A percentile compares a stretch with the other conserved stretches of the same genome.
Conservation (phyloP, 2,888 invertebrate genomes). For the Rhagonycha lutea region DNA sequence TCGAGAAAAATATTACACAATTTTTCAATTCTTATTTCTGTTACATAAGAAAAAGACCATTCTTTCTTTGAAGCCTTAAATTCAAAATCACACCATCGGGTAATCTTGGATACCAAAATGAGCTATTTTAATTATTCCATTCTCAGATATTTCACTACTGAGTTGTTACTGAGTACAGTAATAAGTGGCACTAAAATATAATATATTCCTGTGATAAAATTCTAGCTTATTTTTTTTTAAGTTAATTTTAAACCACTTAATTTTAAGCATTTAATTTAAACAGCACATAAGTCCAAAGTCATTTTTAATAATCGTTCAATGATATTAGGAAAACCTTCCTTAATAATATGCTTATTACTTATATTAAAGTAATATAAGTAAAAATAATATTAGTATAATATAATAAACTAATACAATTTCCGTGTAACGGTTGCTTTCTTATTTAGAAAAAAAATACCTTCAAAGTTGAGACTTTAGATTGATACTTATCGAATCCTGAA, state of each 20-base stretch:
- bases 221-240: background rate
- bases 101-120: background rate
- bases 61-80: background rate
- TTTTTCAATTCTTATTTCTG: background rate
- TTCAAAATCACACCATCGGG: background rate
- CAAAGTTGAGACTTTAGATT: background rate
- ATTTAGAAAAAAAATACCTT: background rate
- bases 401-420: too few relatives aligned
- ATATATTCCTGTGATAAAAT: background rate
- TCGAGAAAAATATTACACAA: background rate
- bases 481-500: background rate
- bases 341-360: background rate
- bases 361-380: too few relatives aligned
- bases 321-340: background rate
- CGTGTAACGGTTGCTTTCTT: background rate
- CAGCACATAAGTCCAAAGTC: background rate
- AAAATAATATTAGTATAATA: too few relatives aligned
- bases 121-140: background rate
- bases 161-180: background rate
- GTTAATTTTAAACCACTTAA: too few relatives aligned
- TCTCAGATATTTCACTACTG: background rate
- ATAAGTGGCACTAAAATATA: background rate
- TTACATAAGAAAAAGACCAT: background rate
- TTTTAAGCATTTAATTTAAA: background rate
- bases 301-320: background rate